Conservation (phyloP, 2,888 invertebrate species). For the Isotomurus palustris region DNA sequence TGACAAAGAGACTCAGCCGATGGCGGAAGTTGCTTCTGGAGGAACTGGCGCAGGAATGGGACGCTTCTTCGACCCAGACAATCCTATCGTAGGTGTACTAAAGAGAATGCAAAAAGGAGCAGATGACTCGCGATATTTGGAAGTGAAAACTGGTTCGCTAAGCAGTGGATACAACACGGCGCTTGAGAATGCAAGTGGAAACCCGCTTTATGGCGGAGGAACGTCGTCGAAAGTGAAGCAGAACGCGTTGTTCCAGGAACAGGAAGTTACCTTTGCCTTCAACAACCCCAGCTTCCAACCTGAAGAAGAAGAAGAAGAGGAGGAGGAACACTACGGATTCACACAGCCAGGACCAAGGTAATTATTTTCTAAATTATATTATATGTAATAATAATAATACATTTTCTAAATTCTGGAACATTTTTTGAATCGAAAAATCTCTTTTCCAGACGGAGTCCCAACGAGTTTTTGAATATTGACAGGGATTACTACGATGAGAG, state of each 20-base stretch:
- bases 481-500: too few species aligned
- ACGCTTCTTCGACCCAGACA: not conserved
- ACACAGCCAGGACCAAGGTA: too few species aligned
- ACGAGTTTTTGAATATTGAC: too few species aligned
- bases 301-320: not conserved
- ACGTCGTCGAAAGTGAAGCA: not conserved
- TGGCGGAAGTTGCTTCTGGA: too few species aligned
- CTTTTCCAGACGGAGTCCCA: too few species aligned
- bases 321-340: too few species aligned
- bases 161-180: not conserved
- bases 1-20: not conserved
- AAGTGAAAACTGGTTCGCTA: not conserved
- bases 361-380: too few species aligned
- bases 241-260: slow-evolving; percentile 8
- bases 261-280: slow-evolving; percentile 1
- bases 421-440: too few species aligned
- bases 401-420: too few species aligned
- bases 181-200: not conserved
- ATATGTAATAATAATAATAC: too few species aligned
- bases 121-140: slow-evolving; percentile 3
- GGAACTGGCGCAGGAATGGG: not conserved
- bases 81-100: not conserved
- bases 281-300: not conserved
- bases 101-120: not conserved
- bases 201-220: not conserved